Evolutionary conservation across 2,888 invertebrate genomes (phyloP).

Genomic region (Epirrhoe alternata): DNA sequence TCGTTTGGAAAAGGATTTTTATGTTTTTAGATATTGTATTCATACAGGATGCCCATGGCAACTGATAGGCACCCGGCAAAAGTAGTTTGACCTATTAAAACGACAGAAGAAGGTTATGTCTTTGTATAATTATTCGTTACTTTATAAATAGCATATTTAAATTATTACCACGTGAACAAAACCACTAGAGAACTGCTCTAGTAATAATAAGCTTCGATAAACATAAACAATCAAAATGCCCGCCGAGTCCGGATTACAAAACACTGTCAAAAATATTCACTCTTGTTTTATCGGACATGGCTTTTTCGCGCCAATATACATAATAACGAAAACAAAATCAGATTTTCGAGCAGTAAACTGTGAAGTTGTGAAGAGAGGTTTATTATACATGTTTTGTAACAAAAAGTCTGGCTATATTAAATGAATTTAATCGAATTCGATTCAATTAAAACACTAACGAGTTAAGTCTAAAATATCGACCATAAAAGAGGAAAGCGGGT

Average conservation of each 20-base stretch:
- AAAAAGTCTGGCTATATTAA: constrained; percentile 26
- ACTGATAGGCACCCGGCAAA: too few species aligned
- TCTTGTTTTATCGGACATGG: background rate
- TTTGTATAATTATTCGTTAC: too few species aligned
- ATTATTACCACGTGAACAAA: too few species aligned
- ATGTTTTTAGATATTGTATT: too few species aligned
- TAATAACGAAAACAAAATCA: constrained; percentile 5
- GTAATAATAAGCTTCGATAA: too few species aligned
- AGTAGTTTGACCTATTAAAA: too few species aligned
- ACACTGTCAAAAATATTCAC: background rate
- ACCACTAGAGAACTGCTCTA: too few species aligned
- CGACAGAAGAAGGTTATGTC: too few species aligned
- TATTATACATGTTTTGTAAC: constrained; percentile 1
- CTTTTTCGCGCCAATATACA: constrained; percentile 7
- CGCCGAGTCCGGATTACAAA: background rate
- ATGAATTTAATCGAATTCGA: constrained; percentile 47
- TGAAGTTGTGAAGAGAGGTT: background rate
- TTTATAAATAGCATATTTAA: too few species aligned
- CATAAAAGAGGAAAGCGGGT: constrained; percentile 28
- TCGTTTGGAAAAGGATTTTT: background rate
- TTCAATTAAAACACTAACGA: constrained; percentile 51
- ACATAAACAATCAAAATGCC: background rate
- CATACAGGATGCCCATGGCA: too few species aligned
- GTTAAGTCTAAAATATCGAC: constrained; percentile 31
- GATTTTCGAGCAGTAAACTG: background rate